Conservation (phyloP, 2,113 vertebrate genomes). For the Columba livia region DNA sequence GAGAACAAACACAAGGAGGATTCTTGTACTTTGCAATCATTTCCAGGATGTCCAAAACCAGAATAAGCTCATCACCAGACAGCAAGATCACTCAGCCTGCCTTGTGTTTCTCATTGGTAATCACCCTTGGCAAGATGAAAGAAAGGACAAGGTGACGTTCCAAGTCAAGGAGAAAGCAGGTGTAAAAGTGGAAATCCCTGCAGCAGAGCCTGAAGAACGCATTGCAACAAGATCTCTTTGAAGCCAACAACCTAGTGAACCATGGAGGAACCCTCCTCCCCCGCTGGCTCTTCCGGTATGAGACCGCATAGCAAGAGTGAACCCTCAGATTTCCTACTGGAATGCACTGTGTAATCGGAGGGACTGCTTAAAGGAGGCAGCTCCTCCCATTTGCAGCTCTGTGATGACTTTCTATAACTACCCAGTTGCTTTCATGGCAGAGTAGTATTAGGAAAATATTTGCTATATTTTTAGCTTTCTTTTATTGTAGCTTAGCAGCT, state of each 20-base stretch:
- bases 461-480: conserved; percentile 62
- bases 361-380: background rate
- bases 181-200: background rate
- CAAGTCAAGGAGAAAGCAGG: background rate
- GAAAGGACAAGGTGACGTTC: background rate
- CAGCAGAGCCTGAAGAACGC: background rate
- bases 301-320: fast-evolving
- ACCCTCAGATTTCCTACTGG: background rate
- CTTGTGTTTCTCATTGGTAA: background rate
- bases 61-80: background rate
- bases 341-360: background rate
- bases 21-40: background rate
- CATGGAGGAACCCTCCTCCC: background rate
- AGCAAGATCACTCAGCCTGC: background rate
- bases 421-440: background rate
- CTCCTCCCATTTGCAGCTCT: background rate
- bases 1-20: background rate
- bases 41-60: background rate
- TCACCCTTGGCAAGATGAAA: background rate
- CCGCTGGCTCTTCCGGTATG: background rate
- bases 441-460: conserved; percentile 35
- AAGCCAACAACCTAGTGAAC: background rate
- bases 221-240: background rate
- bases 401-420: background rate
- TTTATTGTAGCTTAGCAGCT: conserved; percentile 52